Conservation (phyloP, 2,113 vertebrate genomes). For the Myotis lucifugus region DNA sequence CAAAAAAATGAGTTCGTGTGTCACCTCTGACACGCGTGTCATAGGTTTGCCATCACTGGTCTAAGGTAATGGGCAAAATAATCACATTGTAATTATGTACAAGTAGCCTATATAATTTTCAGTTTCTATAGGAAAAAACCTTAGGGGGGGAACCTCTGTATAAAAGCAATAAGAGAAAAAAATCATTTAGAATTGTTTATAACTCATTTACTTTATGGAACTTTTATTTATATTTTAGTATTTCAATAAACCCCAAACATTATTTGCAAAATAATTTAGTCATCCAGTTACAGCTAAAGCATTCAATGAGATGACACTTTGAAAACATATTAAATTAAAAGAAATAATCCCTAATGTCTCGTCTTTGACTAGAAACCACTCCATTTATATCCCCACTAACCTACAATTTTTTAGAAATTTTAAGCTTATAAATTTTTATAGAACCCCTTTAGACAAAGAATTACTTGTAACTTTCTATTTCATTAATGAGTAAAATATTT, state of each 20-base stretch:
- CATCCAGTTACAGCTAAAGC: neutral
- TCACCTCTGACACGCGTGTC: too few species aligned
- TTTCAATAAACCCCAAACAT: neutral
- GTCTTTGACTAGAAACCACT: neutral
- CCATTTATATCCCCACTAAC: neutral
- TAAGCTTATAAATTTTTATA: neutral
- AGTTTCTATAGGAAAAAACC: neutral
- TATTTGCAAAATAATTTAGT: neutral
- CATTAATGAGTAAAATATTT: neutral
- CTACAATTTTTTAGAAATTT: neutral
- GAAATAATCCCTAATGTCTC: neutral
- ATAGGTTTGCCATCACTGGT: too few species aligned
- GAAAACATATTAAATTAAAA: neutral
- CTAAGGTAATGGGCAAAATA: neutral
- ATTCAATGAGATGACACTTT: neutral
- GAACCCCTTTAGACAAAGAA: neutral
- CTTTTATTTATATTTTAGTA: constrained; percentile 4
- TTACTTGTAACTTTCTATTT: neutral
- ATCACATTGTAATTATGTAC: neutral
- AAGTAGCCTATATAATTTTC: neutral
- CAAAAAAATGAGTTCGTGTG: too few species aligned
- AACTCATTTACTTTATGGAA: neutral
- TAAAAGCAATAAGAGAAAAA: constrained; percentile 23
- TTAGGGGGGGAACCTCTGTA: neutral
- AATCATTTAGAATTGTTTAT: neutral